A percentile compares a stretch with the other conserved stretches of the same genome.
Evolutionary conservation across 2,113 vertebrate genomes (phyloP).

Genomic region (Balaenoptera acutorostrata): DNA sequence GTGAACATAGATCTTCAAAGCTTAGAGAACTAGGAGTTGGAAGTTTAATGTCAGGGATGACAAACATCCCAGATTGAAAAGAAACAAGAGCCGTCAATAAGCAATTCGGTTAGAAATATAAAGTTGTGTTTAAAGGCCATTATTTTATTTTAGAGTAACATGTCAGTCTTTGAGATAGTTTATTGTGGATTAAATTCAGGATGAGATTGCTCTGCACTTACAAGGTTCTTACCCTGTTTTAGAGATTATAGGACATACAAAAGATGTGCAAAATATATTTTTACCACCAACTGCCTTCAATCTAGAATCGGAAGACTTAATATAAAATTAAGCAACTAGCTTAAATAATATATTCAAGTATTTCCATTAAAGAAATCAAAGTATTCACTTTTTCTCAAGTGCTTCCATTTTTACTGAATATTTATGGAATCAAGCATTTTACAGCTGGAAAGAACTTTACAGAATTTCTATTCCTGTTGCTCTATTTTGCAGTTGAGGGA

Average conservation of each 20-base stretch:
- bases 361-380: neutral
- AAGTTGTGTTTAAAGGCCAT: neutral
- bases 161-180: neutral
- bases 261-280: neutral
- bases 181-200: neutral
- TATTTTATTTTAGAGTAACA: slow-evolving; percentile 11
- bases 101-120: neutral
- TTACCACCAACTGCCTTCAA: neutral
- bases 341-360: neutral
- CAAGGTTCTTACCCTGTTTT: neutral
- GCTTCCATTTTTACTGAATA: neutral
- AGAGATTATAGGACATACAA: neutral
- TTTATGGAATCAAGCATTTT: neutral
- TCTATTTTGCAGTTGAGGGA: neutral
- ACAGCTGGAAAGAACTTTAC: neutral
- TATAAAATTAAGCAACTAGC: neutral
- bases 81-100: neutral
- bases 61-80: neutral
- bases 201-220: neutral
- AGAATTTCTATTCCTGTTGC: neutral
- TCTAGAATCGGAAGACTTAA: neutral
- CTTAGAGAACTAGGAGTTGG: neutral
- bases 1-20: neutral
- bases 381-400: neutral
- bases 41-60: neutral